Evolutionary conservation across 2,113 vertebrate species (phyloP).

Genomic region (Genyomyrus donnyi): DNA sequence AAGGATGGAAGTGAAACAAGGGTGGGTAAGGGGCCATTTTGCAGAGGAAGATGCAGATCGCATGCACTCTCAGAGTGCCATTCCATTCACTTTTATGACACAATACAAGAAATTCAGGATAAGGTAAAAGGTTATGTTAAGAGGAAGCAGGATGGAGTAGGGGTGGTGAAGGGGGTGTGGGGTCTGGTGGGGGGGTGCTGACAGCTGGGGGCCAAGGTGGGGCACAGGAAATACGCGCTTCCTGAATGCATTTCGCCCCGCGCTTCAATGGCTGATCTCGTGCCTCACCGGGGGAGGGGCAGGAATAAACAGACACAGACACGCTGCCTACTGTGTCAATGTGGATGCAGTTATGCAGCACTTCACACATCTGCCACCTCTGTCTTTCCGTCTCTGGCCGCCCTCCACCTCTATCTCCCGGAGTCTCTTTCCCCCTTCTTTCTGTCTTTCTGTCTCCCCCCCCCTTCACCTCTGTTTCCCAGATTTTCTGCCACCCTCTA

Average conservation of each 20-base stretch:
- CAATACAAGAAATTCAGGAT: not conserved
- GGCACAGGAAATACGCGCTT: slow-evolving; percentile 62
- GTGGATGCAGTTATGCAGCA: not conserved
- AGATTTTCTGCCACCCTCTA: not conserved
- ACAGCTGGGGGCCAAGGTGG: slow-evolving; percentile 51
- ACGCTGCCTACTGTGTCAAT: not conserved
- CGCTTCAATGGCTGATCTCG: slow-evolving; percentile 51
- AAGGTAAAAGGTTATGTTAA: not conserved
- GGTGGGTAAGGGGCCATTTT: not conserved
- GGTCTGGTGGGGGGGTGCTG: not conserved
- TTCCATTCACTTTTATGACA: not conserved
- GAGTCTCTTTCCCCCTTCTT: not conserved
- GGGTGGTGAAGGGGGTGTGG: not conserved
- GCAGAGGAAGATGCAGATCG: not conserved
- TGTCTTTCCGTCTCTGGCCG: not conserved
- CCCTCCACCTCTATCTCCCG: not conserved
- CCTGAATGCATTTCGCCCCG: slow-evolving; percentile 48
- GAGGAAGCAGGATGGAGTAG: slow-evolving; percentile 5
- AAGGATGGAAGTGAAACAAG: not conserved
- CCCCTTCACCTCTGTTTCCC: not conserved
- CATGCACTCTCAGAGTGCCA: not conserved
- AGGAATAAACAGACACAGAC: slow-evolving; percentile 51
- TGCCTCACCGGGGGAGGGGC: slow-evolving; percentile 44
- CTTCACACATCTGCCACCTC: not conserved
- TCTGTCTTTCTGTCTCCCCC: no score